These are phyloP conservation scores for Metopolophium dirhodum DNA, from an alignment of 1,140 invertebrate genomes.

Conservation along the genomic window DNA sequence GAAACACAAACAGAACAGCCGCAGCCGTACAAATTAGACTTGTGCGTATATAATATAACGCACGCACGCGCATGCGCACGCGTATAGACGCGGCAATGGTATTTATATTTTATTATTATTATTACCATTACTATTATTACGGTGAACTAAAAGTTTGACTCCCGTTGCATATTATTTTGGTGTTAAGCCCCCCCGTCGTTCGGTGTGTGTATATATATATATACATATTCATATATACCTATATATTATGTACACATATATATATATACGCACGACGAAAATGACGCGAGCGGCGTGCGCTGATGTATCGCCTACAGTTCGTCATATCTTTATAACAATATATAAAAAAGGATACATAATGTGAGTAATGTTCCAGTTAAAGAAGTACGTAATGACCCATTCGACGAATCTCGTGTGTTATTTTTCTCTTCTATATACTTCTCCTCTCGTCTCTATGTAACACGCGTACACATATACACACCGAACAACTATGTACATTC, in stretches of 20 bases:
- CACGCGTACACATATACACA: neutral
- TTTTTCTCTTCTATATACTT: neutral
- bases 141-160: constrained; percentile 50
- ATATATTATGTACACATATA: neutral
- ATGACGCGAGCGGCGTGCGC: constrained; percentile 33
- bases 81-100: neutral
- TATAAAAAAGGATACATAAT: constrained; percentile 38
- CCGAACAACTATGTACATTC: neutral
- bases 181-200: constrained; percentile 44
- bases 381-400: constrained; percentile 52
- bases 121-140: constrained; percentile 23
- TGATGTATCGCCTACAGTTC: constrained; percentile 53
- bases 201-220: neutral
- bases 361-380: constrained; percentile 55
- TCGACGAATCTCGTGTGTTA: constrained; percentile 42
- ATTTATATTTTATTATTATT: constrained; percentile 12
- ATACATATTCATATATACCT: no score
- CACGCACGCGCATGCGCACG: neutral
- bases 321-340: constrained; percentile 48
- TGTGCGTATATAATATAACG: neutral
- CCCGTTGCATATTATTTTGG: constrained; percentile 52
- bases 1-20: constrained; percentile 34
- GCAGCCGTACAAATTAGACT: constrained; percentile 27
- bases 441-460: neutral
- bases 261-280: neutral